Conservation (phyloP, 2,888 invertebrate species). For the Monoplex corrugatus region DNA sequence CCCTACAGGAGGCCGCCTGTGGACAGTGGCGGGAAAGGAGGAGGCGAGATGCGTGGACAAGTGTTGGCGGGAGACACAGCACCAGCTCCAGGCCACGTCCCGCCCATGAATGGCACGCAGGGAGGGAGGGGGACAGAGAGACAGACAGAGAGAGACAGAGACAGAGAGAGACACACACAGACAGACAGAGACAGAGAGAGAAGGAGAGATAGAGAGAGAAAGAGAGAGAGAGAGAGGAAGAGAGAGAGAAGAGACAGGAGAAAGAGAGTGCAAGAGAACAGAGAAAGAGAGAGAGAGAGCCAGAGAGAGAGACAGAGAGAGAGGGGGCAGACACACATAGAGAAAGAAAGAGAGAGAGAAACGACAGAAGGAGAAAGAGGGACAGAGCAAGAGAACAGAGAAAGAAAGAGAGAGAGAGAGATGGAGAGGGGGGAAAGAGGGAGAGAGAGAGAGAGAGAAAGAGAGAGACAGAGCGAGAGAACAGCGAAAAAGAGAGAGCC, state of each 20-base stretch:
- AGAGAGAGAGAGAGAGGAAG: background rate
- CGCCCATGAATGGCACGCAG: constrained; percentile 16
- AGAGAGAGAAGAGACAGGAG: background rate
- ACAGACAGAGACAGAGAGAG: constrained; percentile 17
- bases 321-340: too few species aligned
- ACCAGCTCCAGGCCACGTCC: background rate
- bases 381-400: too few species aligned
- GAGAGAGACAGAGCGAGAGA: too few species aligned
- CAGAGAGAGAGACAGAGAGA: background rate
- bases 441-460: too few species aligned
- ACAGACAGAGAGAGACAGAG: too few species aligned
- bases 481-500: too few species aligned
- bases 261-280: too few species aligned
- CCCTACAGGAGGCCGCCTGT: background rate
- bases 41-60: background rate
- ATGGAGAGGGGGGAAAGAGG: too few species aligned
- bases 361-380: too few species aligned
- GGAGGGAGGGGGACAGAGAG: background rate
- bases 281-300: too few species aligned
- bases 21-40: background rate
- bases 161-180: background rate
- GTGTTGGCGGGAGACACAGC: background rate
- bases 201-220: background rate
- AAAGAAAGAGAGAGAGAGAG: too few species aligned
- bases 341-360: too few species aligned